Conservation (phyloP, 2,113 vertebrate genomes). For the Leuciscus idus region DNA sequence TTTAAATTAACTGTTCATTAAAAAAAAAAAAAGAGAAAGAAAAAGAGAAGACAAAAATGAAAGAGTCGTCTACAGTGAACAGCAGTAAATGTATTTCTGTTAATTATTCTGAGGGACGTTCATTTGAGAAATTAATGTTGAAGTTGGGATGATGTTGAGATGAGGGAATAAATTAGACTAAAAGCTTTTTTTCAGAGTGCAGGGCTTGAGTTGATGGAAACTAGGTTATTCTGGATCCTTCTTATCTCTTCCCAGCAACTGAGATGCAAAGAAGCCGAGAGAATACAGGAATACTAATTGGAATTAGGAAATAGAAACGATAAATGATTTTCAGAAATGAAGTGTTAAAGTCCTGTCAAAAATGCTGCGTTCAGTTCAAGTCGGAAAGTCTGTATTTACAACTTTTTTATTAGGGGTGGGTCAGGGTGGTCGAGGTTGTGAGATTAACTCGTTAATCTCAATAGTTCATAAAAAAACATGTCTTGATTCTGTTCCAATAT, state of each 20-base stretch:
- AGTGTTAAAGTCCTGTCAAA: not conserved
- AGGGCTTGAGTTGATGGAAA: not conserved
- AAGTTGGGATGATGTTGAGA: slow-evolving; percentile 8
- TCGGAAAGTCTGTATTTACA: not conserved
- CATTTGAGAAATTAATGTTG: slow-evolving; percentile 39
- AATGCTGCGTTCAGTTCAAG: not conserved
- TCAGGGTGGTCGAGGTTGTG: not conserved
- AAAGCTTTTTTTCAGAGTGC: slow-evolving; percentile 44
- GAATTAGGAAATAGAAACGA: not conserved
- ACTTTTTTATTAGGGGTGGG: not conserved
- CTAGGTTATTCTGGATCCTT: not conserved
- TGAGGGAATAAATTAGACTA: slow-evolving; percentile 43
- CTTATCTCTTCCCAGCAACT: slow-evolving; percentile 19
- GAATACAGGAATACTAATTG: not conserved
- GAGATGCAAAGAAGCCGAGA: not conserved
- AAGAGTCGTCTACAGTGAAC: slow-evolving; percentile 13
- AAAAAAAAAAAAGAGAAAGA: not conserved
- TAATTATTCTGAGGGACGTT: slow-evolving; percentile 3
- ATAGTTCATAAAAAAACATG: not conserved
- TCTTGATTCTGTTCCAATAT: not conserved
- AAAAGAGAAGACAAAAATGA: not conserved
- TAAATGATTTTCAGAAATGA: not conserved
- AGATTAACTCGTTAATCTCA: not conserved
- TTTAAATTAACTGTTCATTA: not conserved
- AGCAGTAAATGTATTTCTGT: slow-evolving; percentile 39